Evolutionary conservation across 2,888 invertebrate species (phyloP).

Genomic region (Hofmannophila pseudospretella): DNA sequence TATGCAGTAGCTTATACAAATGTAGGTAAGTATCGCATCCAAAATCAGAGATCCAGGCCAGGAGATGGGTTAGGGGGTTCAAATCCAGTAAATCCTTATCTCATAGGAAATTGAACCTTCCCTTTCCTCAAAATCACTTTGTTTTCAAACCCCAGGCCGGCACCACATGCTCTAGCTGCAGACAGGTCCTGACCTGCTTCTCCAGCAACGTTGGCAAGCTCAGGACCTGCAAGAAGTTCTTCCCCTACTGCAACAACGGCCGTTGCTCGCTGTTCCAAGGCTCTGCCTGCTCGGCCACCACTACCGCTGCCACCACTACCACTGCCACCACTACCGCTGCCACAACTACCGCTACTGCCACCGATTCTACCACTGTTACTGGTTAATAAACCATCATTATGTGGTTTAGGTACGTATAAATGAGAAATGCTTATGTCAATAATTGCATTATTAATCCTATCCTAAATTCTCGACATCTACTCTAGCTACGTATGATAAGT

Average conservation of each 20-base stretch:
- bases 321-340: background rate
- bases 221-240: conserved; percentile 31
- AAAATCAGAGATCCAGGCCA: no score
- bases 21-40: no score
- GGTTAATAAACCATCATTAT: no score
- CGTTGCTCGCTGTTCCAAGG: conserved; percentile 41
- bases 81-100: no score
- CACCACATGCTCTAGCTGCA: conserved; percentile 32
- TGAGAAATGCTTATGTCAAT: no score
- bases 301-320: conserved; percentile 11
- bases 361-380: background rate
- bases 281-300: conserved; percentile 28
- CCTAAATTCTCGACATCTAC: no score
- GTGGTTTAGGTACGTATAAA: no score
- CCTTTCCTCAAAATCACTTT: background rate
- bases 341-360: background rate
- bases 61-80: no score
- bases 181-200: conserved; percentile 31
- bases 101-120: no score
- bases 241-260: conserved; percentile 45
- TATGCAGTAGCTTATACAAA: no score
- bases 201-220: conserved; percentile 30
- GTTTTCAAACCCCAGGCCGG: conserved; percentile 20
- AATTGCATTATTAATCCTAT: no score
- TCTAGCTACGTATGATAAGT: no score